phyloP scores from a whole-genome alignment of 2,113 vertebrate species.

The Rousettus leschenaultii region DNA sequence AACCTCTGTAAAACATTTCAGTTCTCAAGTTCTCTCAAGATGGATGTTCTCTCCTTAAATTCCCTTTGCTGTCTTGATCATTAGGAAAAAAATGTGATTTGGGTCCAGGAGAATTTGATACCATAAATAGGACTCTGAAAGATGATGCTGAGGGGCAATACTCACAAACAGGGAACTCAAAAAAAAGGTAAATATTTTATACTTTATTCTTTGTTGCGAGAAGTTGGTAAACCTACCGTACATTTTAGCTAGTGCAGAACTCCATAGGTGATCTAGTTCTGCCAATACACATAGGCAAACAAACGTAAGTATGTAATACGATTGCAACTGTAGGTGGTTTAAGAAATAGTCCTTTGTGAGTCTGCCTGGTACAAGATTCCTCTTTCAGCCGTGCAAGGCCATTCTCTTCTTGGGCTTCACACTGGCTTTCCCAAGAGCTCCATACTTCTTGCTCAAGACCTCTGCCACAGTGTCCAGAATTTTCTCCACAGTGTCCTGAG shows the following conservation, averaged over 20 bases:
- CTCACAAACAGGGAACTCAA: neutral
- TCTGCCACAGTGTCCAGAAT: neutral
- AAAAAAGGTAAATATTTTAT: neutral
- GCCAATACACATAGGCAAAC: neutral
- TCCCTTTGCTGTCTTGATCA: neutral
- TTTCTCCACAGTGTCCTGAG: neutral
- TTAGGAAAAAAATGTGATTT: neutral
- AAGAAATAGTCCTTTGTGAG: neutral
- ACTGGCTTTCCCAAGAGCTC: neutral
- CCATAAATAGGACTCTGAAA: neutral
- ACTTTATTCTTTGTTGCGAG: neutral
- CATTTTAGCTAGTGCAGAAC: neutral
- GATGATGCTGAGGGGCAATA: neutral
- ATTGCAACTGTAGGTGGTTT: neutral
- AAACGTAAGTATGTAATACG: neutral
- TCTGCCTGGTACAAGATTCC: neutral
- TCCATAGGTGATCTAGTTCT: neutral
- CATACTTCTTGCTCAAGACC: neutral
- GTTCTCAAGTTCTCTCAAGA: neutral
- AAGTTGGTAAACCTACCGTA: neutral
- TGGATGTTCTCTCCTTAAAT: neutral
- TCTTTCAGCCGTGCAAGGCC: neutral
- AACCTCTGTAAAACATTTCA: neutral
- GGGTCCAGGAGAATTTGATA: neutral
- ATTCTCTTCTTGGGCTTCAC: neutral